These are phyloP conservation scores for Atta texana DNA, from an alignment of 1,140 invertebrate genomes.

Conservation along the genomic window DNA sequence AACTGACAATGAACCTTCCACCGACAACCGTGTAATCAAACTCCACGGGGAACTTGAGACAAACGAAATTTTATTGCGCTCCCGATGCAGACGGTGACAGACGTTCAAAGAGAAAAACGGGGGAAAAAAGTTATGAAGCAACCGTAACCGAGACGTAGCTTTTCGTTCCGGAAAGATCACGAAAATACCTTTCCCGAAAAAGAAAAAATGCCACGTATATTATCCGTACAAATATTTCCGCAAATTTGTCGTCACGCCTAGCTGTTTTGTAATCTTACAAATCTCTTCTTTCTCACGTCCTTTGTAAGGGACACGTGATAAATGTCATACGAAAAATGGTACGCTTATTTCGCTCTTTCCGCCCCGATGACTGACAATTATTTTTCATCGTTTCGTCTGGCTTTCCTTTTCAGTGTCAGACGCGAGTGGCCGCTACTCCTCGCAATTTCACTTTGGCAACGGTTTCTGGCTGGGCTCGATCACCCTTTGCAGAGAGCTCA, in stretches of 20 bases:
- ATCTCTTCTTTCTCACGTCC: not conserved
- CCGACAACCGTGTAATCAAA: slow-evolving; percentile 57
- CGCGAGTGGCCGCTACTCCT: slow-evolving; percentile 93
- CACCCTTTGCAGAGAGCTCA: slow-evolving; percentile 88
- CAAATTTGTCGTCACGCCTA: slow-evolving; percentile 19
- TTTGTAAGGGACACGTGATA: not conserved
- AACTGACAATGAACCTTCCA: slow-evolving; percentile 81
- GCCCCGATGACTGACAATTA: slow-evolving; percentile 32
- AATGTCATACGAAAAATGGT: not conserved
- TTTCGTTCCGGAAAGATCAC: slow-evolving; percentile 15
- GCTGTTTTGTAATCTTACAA: not conserved
- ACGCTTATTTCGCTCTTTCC: slow-evolving; percentile 9
- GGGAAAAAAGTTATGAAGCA: slow-evolving; percentile 1
- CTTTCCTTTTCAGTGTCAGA: slow-evolving; percentile 90
- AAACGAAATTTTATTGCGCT: slow-evolving; percentile 9
- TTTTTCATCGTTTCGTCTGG: slow-evolving; percentile 6
- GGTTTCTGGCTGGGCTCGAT: slow-evolving; percentile 93
- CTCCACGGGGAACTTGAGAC: slow-evolving; percentile 27
- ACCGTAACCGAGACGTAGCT: slow-evolving; percentile 8
- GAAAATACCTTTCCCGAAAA: not conserved
- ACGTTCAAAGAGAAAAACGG: not conserved
- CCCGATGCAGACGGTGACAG: not conserved
- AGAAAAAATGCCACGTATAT: slow-evolving; percentile 2
- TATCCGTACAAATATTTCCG: not conserved
- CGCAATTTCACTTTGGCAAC: slow-evolving; percentile 93